Conservation (phyloP, 2,888 invertebrate genomes). For the Tromatobia lineatoria region DNA sequence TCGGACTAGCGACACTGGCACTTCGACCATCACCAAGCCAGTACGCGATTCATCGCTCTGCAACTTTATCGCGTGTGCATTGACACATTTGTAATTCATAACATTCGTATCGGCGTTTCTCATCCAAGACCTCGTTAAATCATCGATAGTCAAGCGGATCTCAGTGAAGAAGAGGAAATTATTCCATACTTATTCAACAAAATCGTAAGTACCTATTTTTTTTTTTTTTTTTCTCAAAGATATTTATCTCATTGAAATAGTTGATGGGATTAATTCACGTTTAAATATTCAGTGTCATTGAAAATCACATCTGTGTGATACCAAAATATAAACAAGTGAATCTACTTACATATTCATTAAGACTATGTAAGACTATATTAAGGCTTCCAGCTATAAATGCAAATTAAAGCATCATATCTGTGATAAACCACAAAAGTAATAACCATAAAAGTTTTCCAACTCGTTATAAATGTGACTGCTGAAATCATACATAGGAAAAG, state of each 20-base stretch:
- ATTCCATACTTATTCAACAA: constrained; percentile 8
- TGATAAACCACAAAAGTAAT: no score
- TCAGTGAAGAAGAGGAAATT: neutral
- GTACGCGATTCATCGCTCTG: constrained; percentile 39
- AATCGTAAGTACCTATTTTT: constrained; percentile 15
- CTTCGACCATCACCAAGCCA: constrained; percentile 71
- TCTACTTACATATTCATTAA: neutral
- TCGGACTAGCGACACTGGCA: constrained; percentile 75
- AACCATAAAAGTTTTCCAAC: no score
- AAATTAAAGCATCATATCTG: neutral
- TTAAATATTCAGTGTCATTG: neutral
- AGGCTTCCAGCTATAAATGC: neutral
- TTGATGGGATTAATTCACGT: neutral
- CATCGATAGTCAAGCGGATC: neutral
- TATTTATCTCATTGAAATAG: neutral
- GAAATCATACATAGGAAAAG: neutral
- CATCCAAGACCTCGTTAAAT: neutral
- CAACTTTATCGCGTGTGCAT: neutral
- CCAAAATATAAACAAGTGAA: neutral
- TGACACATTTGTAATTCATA: constrained; percentile 31
- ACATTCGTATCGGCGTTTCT: neutral
- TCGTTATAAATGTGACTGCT: no score
- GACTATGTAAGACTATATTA: neutral
- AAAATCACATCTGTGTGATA: constrained; percentile 5
- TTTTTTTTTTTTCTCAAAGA: neutral